Evolutionary conservation across 2,113 vertebrate species (phyloP).

Genomic region (Cyanocitta stelleri): DNA sequence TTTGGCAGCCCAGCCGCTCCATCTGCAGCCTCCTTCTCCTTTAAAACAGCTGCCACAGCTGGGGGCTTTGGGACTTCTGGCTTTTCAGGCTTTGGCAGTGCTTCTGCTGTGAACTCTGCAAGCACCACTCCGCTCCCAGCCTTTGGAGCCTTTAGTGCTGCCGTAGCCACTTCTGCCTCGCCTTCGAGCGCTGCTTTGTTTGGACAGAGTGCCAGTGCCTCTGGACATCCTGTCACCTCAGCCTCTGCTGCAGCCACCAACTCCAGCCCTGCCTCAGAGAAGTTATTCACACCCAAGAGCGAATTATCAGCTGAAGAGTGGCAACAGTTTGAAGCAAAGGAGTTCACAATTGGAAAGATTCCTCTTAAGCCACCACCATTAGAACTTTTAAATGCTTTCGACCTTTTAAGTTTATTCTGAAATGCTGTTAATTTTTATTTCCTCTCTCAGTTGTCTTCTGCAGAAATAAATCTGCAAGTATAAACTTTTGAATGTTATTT

Average conservation of each 20-base stretch:
- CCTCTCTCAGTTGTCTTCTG: not conserved
- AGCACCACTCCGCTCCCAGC: not conserved
- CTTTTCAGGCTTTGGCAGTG: conserved; percentile 54
- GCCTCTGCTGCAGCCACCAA: not conserved
- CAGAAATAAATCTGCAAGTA: not conserved
- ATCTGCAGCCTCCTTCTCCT: conserved; percentile 70
- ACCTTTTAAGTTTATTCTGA: not conserved
- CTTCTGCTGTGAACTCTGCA: conserved; percentile 18
- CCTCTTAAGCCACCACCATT: conserved; percentile 84
- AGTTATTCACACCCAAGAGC: conserved; percentile 76
- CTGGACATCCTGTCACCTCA: not conserved
- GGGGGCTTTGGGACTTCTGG: conserved; percentile 36
- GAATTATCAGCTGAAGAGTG: conserved; percentile 82
- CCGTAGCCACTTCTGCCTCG: not conserved
- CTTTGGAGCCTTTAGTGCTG: conserved; percentile 16
- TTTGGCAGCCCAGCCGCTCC: conserved; percentile 11
- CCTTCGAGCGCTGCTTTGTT: not conserved
- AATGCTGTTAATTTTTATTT: not conserved
- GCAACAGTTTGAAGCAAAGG: conserved; percentile 80
- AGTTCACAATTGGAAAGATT: conserved; percentile 85
- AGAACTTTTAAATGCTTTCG: conserved; percentile 72
- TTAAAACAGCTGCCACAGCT: conserved; percentile 47
- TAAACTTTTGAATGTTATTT: not conserved
- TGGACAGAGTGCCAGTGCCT: conserved; percentile 12
- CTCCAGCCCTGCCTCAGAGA: not conserved